A percentile compares a stretch with the other conserved stretches of the same genome.
Conservation (phyloP, 1,140 invertebrate species). For the Dreissena rostriformis region DNA sequence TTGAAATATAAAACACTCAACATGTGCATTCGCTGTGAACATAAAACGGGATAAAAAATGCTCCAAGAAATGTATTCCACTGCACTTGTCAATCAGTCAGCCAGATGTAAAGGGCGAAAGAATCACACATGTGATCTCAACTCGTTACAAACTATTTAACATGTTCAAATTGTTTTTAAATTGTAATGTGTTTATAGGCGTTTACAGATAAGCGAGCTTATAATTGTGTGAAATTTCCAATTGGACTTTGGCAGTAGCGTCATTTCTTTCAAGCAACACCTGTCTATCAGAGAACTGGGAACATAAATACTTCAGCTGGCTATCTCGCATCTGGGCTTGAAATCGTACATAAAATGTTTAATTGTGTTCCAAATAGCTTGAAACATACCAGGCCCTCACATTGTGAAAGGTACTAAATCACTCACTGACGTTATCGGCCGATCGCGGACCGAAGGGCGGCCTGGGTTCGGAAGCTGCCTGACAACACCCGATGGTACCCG, state of each 20-base stretch:
- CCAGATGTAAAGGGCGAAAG: no score
- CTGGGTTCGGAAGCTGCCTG: no score
- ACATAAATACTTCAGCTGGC: background rate
- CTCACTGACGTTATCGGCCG: background rate
- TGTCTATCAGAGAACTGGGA: background rate
- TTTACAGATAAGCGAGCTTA: no score
- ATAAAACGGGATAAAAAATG: background rate
- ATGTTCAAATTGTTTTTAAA: no score
- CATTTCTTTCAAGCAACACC: background rate
- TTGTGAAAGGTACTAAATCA: conserved; percentile 8
- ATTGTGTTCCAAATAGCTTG: background rate
- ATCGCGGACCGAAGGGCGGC: background rate
- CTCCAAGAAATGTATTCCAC: no score
- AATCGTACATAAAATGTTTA: background rate
- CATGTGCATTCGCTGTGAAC: background rate
- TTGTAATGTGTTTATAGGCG: no score
- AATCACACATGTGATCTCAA: no score
- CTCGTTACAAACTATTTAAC: no score
- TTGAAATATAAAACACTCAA: background rate
- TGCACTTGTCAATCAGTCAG: no score
- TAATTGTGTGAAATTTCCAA: no score
- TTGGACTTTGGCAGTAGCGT: background rate
- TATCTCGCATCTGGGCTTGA: background rate
- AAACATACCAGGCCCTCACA: background rate
- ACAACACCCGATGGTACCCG: no score